Evolutionary conservation across 2,113 vertebrate species (phyloP).

Genomic region (Nerophis ophidion): DNA sequence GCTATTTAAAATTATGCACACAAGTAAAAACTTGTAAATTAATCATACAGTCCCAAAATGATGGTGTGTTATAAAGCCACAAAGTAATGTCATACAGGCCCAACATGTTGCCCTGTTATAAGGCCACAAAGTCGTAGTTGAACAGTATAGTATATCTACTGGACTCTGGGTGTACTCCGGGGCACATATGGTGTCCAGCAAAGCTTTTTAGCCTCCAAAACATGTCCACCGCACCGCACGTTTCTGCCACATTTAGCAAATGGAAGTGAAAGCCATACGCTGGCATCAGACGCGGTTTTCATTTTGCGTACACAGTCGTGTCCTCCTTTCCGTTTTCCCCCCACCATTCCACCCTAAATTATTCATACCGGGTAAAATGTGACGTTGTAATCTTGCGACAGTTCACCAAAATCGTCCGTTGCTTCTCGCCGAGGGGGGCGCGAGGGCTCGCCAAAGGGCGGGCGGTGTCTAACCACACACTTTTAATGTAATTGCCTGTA

Average conservation of each 20-base stretch:
- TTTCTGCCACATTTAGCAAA: slow-evolving; percentile 73
- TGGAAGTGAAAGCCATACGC: slow-evolving; percentile 52
- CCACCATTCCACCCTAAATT: slow-evolving; percentile 70
- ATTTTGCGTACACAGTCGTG: slow-evolving; percentile 21
- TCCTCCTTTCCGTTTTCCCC: slow-evolving; percentile 29
- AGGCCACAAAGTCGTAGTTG: neutral
- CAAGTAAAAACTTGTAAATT: too few relatives aligned
- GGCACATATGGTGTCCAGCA: slow-evolving; percentile 16
- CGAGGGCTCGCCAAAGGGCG: slow-evolving; percentile 74
- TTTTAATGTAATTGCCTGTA: slow-evolving; percentile 93
- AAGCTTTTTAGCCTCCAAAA: slow-evolving; percentile 49
- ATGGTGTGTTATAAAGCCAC: neutral
- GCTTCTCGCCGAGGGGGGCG: slow-evolving; percentile 68
- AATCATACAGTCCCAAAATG: too few relatives aligned
- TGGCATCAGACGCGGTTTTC: slow-evolving; percentile 25
- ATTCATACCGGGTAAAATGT: slow-evolving; percentile 89
- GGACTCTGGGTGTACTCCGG: too few relatives aligned
- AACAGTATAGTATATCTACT: neutral
- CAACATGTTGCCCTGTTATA: neutral
- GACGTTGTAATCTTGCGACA: slow-evolving; percentile 86
- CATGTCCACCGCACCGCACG: slow-evolving; percentile 48
- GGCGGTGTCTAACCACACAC: slow-evolving; percentile 86
- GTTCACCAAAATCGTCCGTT: slow-evolving; percentile 78
- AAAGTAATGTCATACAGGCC: neutral
- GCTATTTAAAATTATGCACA: too few relatives aligned